A percentile compares a stretch with the other conserved stretches of the same genome.
phyloP scores from a whole-genome alignment of 2,888 invertebrate species.

The Harpagoxenus sublaevis region DNA sequence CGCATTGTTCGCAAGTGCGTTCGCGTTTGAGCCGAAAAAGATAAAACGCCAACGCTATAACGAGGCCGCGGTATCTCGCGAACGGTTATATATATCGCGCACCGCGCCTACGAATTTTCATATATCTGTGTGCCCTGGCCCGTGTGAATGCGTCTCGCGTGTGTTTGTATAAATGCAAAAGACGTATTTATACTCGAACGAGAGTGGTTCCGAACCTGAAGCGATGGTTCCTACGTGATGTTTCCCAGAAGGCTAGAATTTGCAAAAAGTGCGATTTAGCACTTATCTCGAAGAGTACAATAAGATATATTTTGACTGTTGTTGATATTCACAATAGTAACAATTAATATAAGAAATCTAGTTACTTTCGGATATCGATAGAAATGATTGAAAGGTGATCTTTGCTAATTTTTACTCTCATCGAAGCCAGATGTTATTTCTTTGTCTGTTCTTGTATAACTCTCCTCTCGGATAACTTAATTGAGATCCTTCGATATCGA shows the following conservation, averaged over 20 bases:
- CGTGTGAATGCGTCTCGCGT: constrained; percentile 23
- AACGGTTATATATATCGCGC: constrained; percentile 75
- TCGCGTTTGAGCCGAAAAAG: constrained; percentile 4
- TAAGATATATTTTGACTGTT: not conserved
- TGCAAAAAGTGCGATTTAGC: not conserved
- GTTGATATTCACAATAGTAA: not conserved
- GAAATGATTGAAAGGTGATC: not conserved
- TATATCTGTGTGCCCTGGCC: constrained; percentile 18
- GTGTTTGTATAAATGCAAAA: constrained; percentile 18
- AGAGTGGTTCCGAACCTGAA: not conserved
- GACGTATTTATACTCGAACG: not conserved
- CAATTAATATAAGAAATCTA: not conserved
- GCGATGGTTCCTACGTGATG: constrained; percentile 24
- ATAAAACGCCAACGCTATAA: constrained; percentile 32
- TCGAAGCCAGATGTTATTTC: not conserved
- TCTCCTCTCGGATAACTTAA: too few species aligned
- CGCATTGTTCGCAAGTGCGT: constrained; percentile 8
- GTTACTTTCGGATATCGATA: not conserved
- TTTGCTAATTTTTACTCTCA: not conserved
- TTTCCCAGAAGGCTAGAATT: not conserved
- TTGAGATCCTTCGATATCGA: too few species aligned
- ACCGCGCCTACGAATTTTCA: constrained; percentile 53
- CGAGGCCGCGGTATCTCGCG: constrained; percentile 70
- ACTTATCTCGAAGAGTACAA: not conserved
- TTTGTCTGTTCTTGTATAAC: not conserved